Evolutionary conservation across 2,797 vertebrate species (phyloP).

Genomic region (Discoglossus pictus): DNA sequence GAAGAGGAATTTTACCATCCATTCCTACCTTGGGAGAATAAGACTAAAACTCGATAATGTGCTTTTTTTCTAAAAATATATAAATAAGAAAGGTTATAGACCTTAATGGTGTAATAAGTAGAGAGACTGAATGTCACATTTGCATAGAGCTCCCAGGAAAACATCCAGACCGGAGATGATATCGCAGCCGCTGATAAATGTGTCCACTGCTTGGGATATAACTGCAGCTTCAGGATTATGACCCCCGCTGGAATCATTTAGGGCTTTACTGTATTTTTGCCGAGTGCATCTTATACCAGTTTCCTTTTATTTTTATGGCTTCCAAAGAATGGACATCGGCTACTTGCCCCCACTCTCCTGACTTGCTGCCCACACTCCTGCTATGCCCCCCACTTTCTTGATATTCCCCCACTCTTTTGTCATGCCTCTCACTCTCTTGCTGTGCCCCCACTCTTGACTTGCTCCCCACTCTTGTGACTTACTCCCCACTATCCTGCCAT

Average conservation of each 20-base stretch:
- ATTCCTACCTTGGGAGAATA: constrained; percentile 9
- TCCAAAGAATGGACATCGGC: neutral
- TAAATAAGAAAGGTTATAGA: constrained; percentile 1
- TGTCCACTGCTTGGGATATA: constrained; percentile 24
- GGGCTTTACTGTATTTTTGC: constrained; percentile 10
- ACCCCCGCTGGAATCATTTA: constrained; percentile 5
- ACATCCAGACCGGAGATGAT: constrained; percentile 15
- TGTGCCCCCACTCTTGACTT: no score
- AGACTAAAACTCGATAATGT: no score
- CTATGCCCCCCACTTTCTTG: no score
- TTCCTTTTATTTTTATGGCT: constrained; percentile 33
- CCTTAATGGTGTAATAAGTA: constrained; percentile 32
- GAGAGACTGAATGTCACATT: constrained; percentile 35
- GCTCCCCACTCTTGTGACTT: no score
- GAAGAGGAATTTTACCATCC: constrained; percentile 23
- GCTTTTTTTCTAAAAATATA: no score
- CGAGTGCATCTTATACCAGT: constrained; percentile 4
- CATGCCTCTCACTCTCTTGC: no score
- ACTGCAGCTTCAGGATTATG: constrained; percentile 12
- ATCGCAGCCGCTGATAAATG: constrained; percentile 21
- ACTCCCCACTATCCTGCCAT: no score
- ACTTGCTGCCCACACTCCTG: no score
- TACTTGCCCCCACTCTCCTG: neutral
- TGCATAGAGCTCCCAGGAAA: constrained; percentile 29
- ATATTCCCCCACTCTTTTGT: no score